phyloP scores from a whole-genome alignment of 2,113 vertebrate species.

The Phainopepla nitens region DNA sequence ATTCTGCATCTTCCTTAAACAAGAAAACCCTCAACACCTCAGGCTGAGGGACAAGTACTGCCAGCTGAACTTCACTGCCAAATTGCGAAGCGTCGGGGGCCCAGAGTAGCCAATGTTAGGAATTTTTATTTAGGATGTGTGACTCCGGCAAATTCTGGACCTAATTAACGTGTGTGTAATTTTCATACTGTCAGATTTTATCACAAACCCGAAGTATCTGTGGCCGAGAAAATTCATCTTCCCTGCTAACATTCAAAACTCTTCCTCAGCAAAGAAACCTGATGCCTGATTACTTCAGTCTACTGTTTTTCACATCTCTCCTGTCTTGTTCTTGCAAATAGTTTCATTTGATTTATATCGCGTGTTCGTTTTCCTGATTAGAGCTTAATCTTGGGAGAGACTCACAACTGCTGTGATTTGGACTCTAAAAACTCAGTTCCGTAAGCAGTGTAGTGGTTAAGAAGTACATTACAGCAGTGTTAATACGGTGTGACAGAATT shows the following conservation, averaged over 20 bases:
- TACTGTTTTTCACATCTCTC: background rate
- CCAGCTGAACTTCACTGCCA: background rate
- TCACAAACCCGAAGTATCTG: background rate
- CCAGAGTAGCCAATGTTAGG: accelerated
- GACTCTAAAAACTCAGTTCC: background rate
- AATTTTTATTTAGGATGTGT: background rate
- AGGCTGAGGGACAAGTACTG: background rate
- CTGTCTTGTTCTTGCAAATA: background rate
- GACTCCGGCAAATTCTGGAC: background rate
- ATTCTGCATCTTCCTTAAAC: background rate
- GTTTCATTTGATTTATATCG: background rate
- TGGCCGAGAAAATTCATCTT: background rate
- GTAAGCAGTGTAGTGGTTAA: background rate
- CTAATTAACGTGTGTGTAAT: background rate
- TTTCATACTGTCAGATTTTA: background rate
- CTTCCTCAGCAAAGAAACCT: background rate
- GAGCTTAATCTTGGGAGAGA: background rate
- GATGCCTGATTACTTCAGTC: background rate
- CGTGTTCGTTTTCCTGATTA: background rate
- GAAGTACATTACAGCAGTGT: background rate
- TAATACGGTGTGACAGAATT: background rate
- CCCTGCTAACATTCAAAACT: background rate
- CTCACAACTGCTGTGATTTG: background rate
- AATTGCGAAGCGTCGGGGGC: background rate
- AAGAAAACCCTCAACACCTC: background rate